Evolutionary conservation across 2,888 invertebrate genomes (phyloP).

Genomic region (Scaptodrosophila latifasciaeformis): DNA sequence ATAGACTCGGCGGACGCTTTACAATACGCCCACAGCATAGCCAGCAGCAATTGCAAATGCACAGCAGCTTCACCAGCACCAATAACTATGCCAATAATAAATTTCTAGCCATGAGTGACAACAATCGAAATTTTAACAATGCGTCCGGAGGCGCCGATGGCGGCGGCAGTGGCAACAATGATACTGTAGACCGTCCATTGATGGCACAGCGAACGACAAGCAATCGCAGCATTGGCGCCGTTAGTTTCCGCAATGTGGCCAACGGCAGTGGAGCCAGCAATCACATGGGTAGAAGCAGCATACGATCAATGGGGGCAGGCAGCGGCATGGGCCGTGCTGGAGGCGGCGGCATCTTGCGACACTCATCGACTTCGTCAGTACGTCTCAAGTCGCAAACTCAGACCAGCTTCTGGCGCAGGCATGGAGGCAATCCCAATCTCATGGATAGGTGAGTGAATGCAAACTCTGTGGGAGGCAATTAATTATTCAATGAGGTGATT

Average conservation of each 20-base stretch:
- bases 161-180: conserved; percentile 11
- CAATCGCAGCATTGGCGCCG: conserved; percentile 39
- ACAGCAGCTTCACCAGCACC: conserved; percentile 60
- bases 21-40: conserved; percentile 73
- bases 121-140: conserved; percentile 65
- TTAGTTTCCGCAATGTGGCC: conserved; percentile 49
- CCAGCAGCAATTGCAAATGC: conserved; percentile 71
- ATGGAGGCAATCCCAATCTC: conserved; percentile 65
- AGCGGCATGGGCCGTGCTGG: conserved; percentile 11
- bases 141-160: conserved; percentile 22
- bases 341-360: conserved; percentile 51
- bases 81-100: conserved; percentile 53
- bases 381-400: conserved; percentile 47
- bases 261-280: conserved; percentile 34
- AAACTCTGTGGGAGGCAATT: background rate
- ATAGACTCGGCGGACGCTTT: conserved; percentile 73
- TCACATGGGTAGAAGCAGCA: conserved; percentile 44
- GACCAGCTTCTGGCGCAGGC: conserved; percentile 62
- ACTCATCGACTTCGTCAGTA: conserved; percentile 54
- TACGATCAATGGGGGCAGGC: conserved; percentile 36
- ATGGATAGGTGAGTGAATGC: conserved; percentile 64
- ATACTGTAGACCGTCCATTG: conserved; percentile 34
- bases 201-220: conserved; percentile 41
- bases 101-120: conserved; percentile 53
- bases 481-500: background rate